Conservation (phyloP, 1,140 invertebrate species). For the Hylaeus volcanicus region DNA sequence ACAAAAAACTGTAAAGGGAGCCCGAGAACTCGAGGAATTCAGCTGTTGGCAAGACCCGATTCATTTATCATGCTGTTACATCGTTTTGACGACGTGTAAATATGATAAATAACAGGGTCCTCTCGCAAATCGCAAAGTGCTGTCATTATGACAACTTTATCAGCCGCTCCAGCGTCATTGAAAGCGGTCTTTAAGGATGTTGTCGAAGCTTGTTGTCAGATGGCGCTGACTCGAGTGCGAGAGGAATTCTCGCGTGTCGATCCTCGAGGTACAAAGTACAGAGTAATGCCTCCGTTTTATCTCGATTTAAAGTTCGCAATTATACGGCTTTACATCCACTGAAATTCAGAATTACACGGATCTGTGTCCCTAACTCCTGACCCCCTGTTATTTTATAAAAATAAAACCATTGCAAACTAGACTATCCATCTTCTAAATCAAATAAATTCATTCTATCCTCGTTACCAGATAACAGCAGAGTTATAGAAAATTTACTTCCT, state of each 20-base stretch:
- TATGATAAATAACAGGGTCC: constrained; percentile 17
- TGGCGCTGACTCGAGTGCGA: constrained; percentile 18
- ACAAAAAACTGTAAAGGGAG: neutral
- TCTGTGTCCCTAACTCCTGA: too few relatives aligned
- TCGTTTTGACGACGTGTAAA: neutral
- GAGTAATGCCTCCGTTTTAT: too few relatives aligned
- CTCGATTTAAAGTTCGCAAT: too few relatives aligned
- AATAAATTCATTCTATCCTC: too few relatives aligned
- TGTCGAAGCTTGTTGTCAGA: constrained; percentile 19
- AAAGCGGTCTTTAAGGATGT: constrained; percentile 19
- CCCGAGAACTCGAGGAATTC: neutral
- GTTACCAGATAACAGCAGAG: too few relatives aligned
- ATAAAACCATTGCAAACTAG: too few relatives aligned
- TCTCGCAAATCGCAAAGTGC: constrained; percentile 1
- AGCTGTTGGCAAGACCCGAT: neutral
- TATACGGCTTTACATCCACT: too few relatives aligned
- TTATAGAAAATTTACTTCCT: too few relatives aligned
- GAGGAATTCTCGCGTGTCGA: neutral
- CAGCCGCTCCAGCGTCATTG: constrained; percentile 22
- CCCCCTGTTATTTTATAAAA: too few relatives aligned
- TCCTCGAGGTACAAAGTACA: neutral
- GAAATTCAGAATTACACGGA: too few relatives aligned
- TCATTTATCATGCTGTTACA: constrained; percentile 1
- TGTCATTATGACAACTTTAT: constrained; percentile 28
- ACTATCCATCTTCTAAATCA: too few relatives aligned